phyloP scores from a whole-genome alignment of 2,113 vertebrate species.

The Oreocharis arfaki region DNA sequence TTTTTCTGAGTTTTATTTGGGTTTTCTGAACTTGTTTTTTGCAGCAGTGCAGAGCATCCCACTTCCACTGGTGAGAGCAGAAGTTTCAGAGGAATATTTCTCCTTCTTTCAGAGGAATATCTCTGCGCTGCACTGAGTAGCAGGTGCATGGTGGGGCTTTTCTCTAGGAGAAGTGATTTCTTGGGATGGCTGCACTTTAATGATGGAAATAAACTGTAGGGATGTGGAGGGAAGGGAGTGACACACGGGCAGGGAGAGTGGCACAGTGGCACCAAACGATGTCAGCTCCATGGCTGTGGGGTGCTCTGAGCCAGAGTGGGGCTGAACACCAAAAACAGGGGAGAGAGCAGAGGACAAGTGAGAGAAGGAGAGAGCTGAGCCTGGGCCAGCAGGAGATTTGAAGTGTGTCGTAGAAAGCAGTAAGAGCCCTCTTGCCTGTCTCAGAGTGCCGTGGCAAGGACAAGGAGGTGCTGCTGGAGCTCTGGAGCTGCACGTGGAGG shows the following conservation, averaged over 20 bases:
- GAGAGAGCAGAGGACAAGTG: background rate
- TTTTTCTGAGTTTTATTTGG: background rate
- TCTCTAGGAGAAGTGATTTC: background rate
- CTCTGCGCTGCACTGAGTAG: rapidly evolving
- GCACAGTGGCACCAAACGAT: rapidly evolving
- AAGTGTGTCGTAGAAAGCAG: background rate
- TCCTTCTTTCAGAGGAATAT: background rate
- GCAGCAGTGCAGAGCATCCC: background rate
- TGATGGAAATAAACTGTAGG: background rate
- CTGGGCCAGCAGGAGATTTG: background rate
- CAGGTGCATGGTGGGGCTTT: rapidly evolving
- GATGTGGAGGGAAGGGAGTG: background rate
- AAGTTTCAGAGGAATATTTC: background rate
- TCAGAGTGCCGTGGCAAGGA: background rate
- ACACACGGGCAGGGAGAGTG: rapidly evolving
- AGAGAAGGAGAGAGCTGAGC: background rate
- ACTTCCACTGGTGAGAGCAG: background rate
- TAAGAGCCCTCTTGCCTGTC: background rate
- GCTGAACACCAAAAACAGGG: background rate
- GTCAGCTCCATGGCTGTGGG: rapidly evolving
- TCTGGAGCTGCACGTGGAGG: rapidly evolving
- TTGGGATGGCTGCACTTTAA: background rate
- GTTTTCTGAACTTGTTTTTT: background rate
- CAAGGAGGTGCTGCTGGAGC: background rate
- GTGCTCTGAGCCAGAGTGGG: background rate